A percentile compares a stretch with the other conserved stretches of the same genome.
Evolutionary conservation across 2,888 invertebrate genomes (phyloP).

Genomic region (Sussaba pulchella): DNA sequence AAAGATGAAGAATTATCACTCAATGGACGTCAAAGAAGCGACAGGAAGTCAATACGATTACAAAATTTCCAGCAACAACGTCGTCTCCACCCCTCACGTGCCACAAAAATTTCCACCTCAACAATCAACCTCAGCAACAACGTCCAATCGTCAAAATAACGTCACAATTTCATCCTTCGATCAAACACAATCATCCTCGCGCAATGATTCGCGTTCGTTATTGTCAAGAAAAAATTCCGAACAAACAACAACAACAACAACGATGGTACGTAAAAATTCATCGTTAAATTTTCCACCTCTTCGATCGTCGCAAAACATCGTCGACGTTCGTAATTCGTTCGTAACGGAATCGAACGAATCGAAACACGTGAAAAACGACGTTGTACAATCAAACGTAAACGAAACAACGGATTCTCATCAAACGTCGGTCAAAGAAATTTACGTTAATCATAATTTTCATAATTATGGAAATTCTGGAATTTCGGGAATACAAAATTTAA

Average conservation of each 20-base stretch:
- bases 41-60: conserved; percentile 70
- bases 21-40: conserved; percentile 59
- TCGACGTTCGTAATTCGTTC: conserved; percentile 77
- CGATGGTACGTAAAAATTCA: conserved; percentile 68
- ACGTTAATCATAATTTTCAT: conserved; percentile 72
- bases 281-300: conserved; percentile 77
- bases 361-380: conserved; percentile 24
- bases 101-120: conserved; percentile 69
- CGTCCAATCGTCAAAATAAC: conserved; percentile 67
- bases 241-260: conserved; percentile 67
- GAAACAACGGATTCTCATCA: conserved; percentile 70
- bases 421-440: conserved; percentile 72
- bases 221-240: conserved; percentile 72
- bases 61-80: conserved; percentile 64
- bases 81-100: conserved; percentile 57
- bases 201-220: conserved; percentile 65
- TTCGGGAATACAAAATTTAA: conserved; percentile 72
- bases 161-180: conserved; percentile 49
- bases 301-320: conserved; percentile 77
- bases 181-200: conserved; percentile 66
- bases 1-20: conserved; percentile 72
- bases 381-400: conserved; percentile 69
- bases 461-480: conserved; percentile 74
- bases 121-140: conserved; percentile 61
- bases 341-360: conserved; percentile 77